These are phyloP conservation scores for Caloenas nicobarica DNA, from an alignment of 2,113 vertebrate species.

Conservation along the genomic window DNA sequence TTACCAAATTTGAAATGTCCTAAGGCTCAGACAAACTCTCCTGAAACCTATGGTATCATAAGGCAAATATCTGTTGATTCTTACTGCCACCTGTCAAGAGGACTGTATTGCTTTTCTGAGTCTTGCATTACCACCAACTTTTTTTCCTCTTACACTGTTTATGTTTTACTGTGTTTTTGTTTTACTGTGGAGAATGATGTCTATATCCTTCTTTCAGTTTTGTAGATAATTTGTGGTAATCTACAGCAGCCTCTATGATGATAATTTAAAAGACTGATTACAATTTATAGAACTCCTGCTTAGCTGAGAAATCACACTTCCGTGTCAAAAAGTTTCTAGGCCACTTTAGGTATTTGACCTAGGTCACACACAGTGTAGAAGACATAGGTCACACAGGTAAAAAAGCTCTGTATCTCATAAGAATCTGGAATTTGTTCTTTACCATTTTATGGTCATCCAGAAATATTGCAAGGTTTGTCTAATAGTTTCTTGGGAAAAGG, in stretches of 20 bases:
- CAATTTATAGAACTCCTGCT: neutral
- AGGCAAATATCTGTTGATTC: neutral
- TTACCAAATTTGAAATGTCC: neutral
- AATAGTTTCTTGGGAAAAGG: neutral
- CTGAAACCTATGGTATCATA: neutral
- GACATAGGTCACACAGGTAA: neutral
- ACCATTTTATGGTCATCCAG: neutral
- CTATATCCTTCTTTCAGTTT: neutral
- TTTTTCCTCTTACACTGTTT: neutral
- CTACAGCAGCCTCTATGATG: neutral
- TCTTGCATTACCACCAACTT: neutral
- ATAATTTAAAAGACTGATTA: neutral
- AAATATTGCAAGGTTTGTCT: neutral
- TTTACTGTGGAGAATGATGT: neutral
- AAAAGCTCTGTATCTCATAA: neutral
- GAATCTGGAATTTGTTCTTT: neutral
- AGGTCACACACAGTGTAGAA: neutral
- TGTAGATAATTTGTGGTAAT: fast-evolving
- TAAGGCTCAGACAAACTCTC: neutral
- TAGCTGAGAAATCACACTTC: neutral
- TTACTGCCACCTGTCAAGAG: neutral
- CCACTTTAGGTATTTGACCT: neutral
- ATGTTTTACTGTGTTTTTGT: neutral
- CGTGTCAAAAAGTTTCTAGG: neutral
- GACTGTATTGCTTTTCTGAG: neutral